Evolutionary conservation across 2,797 vertebrate species (phyloP), one percentile per base, ranked within the genome.

Genomic region (Tenualosa thibaudeaui): DNA sequence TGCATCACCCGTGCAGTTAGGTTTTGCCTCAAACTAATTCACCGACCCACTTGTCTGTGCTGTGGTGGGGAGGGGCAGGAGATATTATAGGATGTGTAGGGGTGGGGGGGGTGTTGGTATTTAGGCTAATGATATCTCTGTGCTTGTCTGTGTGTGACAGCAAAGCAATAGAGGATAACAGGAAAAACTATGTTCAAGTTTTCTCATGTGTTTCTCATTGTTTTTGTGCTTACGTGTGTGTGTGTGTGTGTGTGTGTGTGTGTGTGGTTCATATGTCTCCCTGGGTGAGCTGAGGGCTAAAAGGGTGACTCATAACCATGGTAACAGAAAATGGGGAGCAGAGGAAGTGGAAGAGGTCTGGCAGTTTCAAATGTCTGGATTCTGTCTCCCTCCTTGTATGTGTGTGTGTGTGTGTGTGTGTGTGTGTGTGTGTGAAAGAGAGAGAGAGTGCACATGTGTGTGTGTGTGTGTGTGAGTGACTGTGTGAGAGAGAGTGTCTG

Each of bases 311-410:
- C 71, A 17, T 43, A 43, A 43, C 71, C 71, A 46, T 78, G 71
- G 71, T 78, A 78, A 78, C 71, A 78, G 71, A 78, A 43, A 78
- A 78, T 43, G 71, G 37, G 19, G 71, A 78, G 40, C 71, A 78
- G 40, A 46, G 40, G 17, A 46, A 56, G 31, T 82, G 81, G 81
- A 51, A 56, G 49, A 51, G 53, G 50, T 82, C 26, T 82, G 81
- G 81, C 71, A 78, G 37, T 78, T 78, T 78, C 17, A 46, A 22
- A 46, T 78, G 37, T 62, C 58, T 62, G 58, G 58, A 62, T 78
- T 40, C 71, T 46, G 71, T 78, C 40, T 78, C 37, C 71, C 40
- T 46, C 71, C 71, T 22, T 40, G 3, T 37, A 31, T 71, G 65
- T 46, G 58, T 58, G 56, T 58, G 19, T 58, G 56, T 58, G 56